Conservation (phyloP, 2,888 invertebrate genomes). For the Pseudeuparius sepicola region DNA sequence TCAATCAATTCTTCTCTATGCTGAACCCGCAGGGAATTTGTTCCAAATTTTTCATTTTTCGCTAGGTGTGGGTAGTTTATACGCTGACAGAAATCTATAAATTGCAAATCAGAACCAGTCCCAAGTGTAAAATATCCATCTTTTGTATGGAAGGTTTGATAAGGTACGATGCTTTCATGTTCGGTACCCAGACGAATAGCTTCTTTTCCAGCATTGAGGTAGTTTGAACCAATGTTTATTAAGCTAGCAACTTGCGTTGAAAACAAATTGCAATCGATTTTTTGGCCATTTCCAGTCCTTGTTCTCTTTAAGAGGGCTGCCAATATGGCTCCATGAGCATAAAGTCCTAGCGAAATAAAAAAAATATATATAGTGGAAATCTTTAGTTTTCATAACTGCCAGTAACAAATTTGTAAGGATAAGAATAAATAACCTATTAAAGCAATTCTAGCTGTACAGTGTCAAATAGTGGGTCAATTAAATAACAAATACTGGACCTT, state of each 20-base stretch:
- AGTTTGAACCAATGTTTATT: slow-evolving; percentile 83
- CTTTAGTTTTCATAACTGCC: neutral
- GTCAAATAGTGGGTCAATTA: too few relatives aligned
- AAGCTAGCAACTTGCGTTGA: slow-evolving; percentile 85
- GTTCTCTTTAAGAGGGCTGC: slow-evolving; percentile 74
- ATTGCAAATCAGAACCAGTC: slow-evolving; percentile 77
- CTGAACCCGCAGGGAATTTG: slow-evolving; percentile 65
- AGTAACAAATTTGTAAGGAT: slow-evolving; percentile 2
- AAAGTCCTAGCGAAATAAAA: slow-evolving; percentile 49
- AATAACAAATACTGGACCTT: too few relatives aligned
- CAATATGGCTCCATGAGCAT: slow-evolving; percentile 89
- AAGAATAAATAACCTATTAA: slow-evolving; percentile 1
- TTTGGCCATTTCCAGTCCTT: slow-evolving; percentile 76
- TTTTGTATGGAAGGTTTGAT: slow-evolving; percentile 76
- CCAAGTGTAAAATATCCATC: slow-evolving; percentile 82
- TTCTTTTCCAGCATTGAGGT: slow-evolving; percentile 72
- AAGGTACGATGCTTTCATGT: slow-evolving; percentile 90
- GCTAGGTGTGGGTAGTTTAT: slow-evolving; percentile 53
- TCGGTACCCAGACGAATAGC: slow-evolving; percentile 83
- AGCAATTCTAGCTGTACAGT: too few relatives aligned
- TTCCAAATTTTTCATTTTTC: slow-evolving; percentile 52
- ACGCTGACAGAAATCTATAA: slow-evolving; percentile 57
- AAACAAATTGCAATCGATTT: slow-evolving; percentile 87
- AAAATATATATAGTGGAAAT: too few relatives aligned
- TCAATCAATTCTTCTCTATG: slow-evolving; percentile 60